These are phyloP conservation scores for Callithrix jacchus DNA, from an alignment of 2,113 vertebrate genomes.

Conservation along the genomic window DNA sequence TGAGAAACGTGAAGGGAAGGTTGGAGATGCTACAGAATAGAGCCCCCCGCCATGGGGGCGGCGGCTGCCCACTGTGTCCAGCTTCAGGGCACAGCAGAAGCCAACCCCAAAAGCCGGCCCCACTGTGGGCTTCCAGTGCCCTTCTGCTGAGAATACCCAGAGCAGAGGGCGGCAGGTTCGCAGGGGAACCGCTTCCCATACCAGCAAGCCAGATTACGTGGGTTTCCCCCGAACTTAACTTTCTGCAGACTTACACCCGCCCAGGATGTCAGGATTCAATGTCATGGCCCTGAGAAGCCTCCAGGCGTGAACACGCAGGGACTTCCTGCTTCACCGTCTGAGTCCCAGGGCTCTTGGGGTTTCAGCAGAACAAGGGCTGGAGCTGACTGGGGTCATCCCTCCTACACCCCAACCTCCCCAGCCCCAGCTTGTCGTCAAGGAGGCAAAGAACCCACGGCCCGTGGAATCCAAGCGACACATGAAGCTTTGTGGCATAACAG, in stretches of 20 bases:
- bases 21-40: neutral
- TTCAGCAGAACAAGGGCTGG: neutral
- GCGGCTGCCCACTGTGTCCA: neutral
- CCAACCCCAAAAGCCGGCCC: neutral
- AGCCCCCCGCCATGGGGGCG: neutral
- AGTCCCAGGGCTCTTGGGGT: neutral
- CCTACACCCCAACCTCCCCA: no score
- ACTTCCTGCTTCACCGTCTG: neutral
- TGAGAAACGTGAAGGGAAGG: conserved; percentile 49
- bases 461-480: no score
- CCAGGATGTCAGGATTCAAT: neutral
- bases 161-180: neutral
- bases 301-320: rapidly evolving
- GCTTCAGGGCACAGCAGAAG: neutral
- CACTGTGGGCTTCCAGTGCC: neutral
- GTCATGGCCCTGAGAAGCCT: neutral
- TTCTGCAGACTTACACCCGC: no score
- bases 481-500: no score
- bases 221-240: no score
- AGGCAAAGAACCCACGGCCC: no score
- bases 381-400: neutral
- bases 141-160: neutral
- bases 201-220: neutral
- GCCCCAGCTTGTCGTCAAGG: no score
- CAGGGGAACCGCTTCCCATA: neutral